These are phyloP conservation scores for Artibeus jamaicensis DNA, from an alignment of 2,797 vertebrate genomes.

Conservation along the genomic window DNA sequence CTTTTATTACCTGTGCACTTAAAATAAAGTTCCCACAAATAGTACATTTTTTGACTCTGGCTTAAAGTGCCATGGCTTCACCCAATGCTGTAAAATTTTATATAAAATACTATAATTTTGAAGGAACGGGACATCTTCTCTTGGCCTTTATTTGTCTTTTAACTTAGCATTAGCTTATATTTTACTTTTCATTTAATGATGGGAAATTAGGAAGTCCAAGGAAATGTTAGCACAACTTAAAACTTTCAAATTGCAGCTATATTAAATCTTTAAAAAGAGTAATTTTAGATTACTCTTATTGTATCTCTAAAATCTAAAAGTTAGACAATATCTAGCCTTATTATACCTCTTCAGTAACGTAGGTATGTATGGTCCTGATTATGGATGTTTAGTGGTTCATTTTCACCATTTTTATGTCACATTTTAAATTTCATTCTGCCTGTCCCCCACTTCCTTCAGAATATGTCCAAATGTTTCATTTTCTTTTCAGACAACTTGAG, in stretches of 20 bases:
- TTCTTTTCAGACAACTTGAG: constrained; percentile 14
- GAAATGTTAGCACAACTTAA: constrained; percentile 35
- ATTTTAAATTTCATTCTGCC: constrained; percentile 47
- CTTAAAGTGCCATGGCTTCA: not conserved
- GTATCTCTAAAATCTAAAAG: constrained; percentile 30
- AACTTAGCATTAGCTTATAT: constrained; percentile 6
- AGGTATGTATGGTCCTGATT: constrained; percentile 31
- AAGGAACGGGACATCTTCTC: not conserved
- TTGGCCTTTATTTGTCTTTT: constrained; percentile 36
- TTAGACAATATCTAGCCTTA: constrained; percentile 12
- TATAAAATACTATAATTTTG: constrained; percentile 29
- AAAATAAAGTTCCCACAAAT: constrained; percentile 5
- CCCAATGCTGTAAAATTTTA: not conserved
- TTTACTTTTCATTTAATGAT: constrained; percentile 42
- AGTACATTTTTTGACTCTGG: not conserved
- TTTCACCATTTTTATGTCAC: constrained; percentile 53
- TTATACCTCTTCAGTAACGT: constrained; percentile 42
- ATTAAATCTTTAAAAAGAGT: constrained; percentile 19
- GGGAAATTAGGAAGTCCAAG: not conserved
- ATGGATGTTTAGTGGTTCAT: constrained; percentile 50
- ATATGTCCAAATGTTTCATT: constrained; percentile 39
- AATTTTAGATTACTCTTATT: constrained; percentile 5
- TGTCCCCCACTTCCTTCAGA: not conserved
- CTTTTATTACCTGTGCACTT: not conserved
- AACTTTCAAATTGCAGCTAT: not conserved